phyloP scores from a whole-genome alignment of 2,888 invertebrate species.

The Athalia circularis region DNA sequence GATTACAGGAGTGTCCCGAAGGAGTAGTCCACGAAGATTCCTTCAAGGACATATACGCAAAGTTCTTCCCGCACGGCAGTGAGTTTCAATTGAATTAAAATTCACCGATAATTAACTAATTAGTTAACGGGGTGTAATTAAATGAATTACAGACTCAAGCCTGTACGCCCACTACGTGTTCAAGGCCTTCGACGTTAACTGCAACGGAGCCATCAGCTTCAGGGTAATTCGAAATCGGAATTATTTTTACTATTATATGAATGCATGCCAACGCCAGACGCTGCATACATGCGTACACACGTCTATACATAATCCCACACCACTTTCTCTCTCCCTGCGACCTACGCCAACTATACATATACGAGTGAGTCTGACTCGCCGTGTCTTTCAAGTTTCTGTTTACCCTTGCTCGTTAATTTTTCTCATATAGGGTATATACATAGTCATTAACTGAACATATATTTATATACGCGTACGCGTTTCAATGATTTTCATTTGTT shows the following conservation, averaged over 20 bases:
- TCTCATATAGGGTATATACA: too few relatives aligned
- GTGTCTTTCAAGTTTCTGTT: background rate
- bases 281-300: background rate
- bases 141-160: slow-evolving; percentile 86
- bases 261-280: background rate
- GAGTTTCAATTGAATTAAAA: slow-evolving; percentile 76
- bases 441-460: too few relatives aligned
- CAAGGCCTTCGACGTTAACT: slow-evolving; percentile 98
- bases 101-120: slow-evolving; percentile 53
- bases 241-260: slow-evolving; percentile 1
- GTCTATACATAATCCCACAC: background rate
- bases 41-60: slow-evolving; percentile 98
- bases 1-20: slow-evolving; percentile 95
- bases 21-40: slow-evolving; percentile 98
- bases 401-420: background rate
- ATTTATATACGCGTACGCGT: too few relatives aligned
- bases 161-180: slow-evolving; percentile 99
- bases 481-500: too few relatives aligned
- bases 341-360: background rate
- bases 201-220: slow-evolving; percentile 97
- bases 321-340: slow-evolving; percentile 1
- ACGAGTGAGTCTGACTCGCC: slow-evolving; percentile 8
- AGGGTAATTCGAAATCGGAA: slow-evolving; percentile 79
- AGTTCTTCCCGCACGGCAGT: slow-evolving; percentile 99
- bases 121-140: slow-evolving; percentile 53